Conservation (phyloP, 2,888 invertebrate genomes). For the Frankliniella fusca region DNA sequence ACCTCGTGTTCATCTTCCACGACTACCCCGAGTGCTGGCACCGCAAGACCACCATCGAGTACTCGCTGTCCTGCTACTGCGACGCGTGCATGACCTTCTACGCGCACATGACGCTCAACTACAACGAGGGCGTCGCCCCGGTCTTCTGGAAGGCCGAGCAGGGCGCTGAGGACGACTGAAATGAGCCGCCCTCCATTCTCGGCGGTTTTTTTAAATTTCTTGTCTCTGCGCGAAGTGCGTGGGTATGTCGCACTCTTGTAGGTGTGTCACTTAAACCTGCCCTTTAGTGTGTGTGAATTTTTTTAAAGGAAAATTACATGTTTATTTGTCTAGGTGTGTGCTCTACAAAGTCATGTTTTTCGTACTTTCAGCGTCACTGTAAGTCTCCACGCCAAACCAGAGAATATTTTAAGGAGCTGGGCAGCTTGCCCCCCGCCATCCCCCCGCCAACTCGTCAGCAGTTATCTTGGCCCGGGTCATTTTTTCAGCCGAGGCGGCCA, state of each 20-base stretch:
- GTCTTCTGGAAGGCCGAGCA: not conserved
- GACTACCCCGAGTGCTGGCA: constrained; percentile 18
- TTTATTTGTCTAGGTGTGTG: too few relatives aligned
- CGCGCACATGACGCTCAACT: not conserved
- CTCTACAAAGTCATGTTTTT: too few relatives aligned
- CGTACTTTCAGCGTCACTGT: too few relatives aligned
- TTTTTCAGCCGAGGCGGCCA: too few relatives aligned
- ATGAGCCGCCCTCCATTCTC: not conserved
- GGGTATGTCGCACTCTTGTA: not conserved
- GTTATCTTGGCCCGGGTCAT: too few relatives aligned
- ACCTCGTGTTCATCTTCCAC: not conserved
- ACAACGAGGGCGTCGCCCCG: not conserved
- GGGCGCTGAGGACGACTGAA: not conserved
- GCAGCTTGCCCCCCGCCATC: too few relatives aligned
- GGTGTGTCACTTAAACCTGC: not conserved
- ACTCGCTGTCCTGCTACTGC: not conserved
- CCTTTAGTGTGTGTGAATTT: not conserved
- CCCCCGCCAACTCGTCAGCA: too few relatives aligned
- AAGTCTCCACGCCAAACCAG: too few relatives aligned
- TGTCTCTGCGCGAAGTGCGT: not conserved
- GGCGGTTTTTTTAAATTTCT: too few relatives aligned
- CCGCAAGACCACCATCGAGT: not conserved
- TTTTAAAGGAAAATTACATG: not conserved
- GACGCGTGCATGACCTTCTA: not conserved
- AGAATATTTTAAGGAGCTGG: too few relatives aligned